Base-by-base conservation (phyloP, 1,140 invertebrate species). In the Drosophila erecta region DNA sequence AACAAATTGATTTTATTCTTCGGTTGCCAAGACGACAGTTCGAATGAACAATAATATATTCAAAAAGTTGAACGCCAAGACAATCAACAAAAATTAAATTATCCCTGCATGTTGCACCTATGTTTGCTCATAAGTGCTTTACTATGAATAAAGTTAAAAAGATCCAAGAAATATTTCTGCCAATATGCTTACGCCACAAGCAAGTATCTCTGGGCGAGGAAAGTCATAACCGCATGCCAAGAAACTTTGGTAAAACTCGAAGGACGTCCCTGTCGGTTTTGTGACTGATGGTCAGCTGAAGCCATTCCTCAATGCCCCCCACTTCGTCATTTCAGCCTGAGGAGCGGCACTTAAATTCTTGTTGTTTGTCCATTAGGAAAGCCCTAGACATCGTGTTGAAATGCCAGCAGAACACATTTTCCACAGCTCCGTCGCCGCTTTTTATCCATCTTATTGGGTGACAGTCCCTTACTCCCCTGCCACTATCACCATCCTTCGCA, bases 321-420 rank as follows among this genome's bases (percentile, higher is more conserved):
- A 30, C 14, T 44, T 27, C 20, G 6, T 60, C 46, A 37, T 11
- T 12, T 30, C 54, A 4, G 10, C 27, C 24, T 11, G 14, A 46
- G 27, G 40, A 22, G 27, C 27, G 46, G 57, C 69, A 65, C 72
- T 75, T 56, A 75, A 75, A 75, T 75, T 65, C 59, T 56, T 75
- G 51, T 75, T 75, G 51, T 75, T 66, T 76, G 72, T 76, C 73
- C 73, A 76, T 76, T 75, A 76, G 49, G 41, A 50, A 75, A 76
- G 33, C 41, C 43, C 37, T 33, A 41, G 70, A 65, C 60, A 35
- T 50, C 47, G 53, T 75, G 72, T 58, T 65, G 46, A 75, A 75
- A 74, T 55, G 53, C 56, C 57, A 41, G 44, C 53, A 65, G 55
- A 75, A 57, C 51, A 74, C 70, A 75, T 75, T 75, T 75, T 74